phyloP scores from a whole-genome alignment of 1,140 invertebrate species.

The Andricus grossulariae region DNA sequence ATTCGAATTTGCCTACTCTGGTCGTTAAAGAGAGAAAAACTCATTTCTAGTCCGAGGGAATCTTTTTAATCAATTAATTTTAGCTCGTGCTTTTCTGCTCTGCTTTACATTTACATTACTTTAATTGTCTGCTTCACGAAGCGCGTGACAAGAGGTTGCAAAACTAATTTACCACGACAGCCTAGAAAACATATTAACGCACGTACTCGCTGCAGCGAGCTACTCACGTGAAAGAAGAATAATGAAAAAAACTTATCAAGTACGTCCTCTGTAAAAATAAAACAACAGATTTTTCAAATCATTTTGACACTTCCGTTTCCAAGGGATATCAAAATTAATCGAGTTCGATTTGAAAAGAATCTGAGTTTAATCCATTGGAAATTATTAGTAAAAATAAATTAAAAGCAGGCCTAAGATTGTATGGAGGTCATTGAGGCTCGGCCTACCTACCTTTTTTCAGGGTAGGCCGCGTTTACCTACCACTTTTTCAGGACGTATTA shows the following conservation, averaged over 20 bases:
- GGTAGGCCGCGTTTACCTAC: too few relatives aligned
- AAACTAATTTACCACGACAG: conserved; percentile 28
- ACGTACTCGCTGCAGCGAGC: conserved; percentile 5
- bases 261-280: neutral
- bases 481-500: too few relatives aligned
- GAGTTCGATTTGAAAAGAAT: neutral
- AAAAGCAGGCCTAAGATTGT: too few relatives aligned
- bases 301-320: conserved; percentile 8
- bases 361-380: too few relatives aligned
- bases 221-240: conserved; percentile 1
- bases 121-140: conserved; percentile 40
- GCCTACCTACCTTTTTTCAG: too few relatives aligned
- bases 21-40: conserved; percentile 7
- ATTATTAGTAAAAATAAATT: too few relatives aligned
- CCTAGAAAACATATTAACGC: conserved; percentile 27
- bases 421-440: too few relatives aligned
- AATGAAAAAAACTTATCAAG: conserved; percentile 18
- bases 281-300: neutral
- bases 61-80: conserved; percentile 27
- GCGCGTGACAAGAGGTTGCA: conserved; percentile 29
- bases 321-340: neutral
- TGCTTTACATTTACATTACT: conserved; percentile 41
- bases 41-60: conserved; percentile 7
- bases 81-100: conserved; percentile 30
- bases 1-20: conserved; percentile 8